Base-by-base conservation (phyloP, 2,113 vertebrate genomes). In the Sphyrna mokarran region DNA sequence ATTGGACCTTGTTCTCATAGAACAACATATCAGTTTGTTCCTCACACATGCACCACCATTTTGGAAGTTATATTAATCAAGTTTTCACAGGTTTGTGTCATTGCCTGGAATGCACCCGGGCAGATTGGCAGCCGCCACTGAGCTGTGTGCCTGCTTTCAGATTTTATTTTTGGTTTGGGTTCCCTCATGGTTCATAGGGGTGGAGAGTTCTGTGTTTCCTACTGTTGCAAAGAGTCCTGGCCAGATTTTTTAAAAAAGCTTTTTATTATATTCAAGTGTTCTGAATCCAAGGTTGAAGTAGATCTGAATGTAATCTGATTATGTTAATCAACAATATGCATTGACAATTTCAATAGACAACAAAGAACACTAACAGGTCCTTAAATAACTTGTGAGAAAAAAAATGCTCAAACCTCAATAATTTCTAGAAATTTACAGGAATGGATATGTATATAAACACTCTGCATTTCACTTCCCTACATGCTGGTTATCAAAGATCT, bases 91-190 rank as follows among this genome's bases (percentile, higher is more conserved):
- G 20, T n/a, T 29, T 7, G 61, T 94, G 68, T 26, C 66, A 69
- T 22, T 94, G 66, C 66, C 93, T 94, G 93, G 66, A 94, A 94
- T 94, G 66, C 48, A 3, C 37, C 93, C 48, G 3, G 23, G 68
- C 93, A 94, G 93, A 94, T 23, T 94, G 37, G 68, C 93, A 94
- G 93, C 37, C 70, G 66, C 93, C 93, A 70, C 37, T 66, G 89
- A 94, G 37, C 37, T 70, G 48, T 70, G 93, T 70, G 68, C 22
- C 66, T 70, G 40, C 93, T 29, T 94, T 94, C 69, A 94, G 93
- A 94, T 94, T 70, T 48, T 94, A 94, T 70, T 43, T 94, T 94
- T 70, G 93, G 66, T 94, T 94, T 70, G 68, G 22, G 40, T 33
- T 70, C 93, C 68, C 66, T 94, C 10, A 20, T 43, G 37, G 22